Conservation (phyloP, 2,113 vertebrate genomes). For the Tamias sibiricus region DNA sequence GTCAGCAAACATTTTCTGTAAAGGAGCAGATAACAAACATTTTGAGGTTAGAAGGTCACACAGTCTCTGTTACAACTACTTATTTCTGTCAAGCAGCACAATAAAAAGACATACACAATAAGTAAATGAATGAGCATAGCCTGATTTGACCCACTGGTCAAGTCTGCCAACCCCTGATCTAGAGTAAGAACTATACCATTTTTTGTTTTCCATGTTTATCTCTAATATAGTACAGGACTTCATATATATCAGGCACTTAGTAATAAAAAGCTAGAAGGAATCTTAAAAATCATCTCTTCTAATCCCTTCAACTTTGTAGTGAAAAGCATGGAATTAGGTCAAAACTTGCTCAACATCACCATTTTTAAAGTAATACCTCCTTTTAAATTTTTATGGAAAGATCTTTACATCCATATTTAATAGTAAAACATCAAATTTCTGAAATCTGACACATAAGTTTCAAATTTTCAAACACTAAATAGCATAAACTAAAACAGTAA, state of each 20-base stretch:
- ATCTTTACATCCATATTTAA: constrained; percentile 38
- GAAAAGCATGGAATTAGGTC: constrained; percentile 21
- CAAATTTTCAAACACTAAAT: neutral
- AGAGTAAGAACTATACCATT: neutral
- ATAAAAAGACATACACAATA: constrained; percentile 15
- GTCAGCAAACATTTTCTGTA: neutral
- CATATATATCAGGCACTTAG: neutral
- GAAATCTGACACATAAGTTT: neutral
- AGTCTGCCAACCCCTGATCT: neutral
- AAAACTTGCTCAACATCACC: neutral
- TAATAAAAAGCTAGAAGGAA: constrained; percentile 3
- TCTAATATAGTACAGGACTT: neutral
- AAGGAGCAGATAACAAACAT: neutral
- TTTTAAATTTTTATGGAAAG: neutral
- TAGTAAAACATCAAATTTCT: constrained; percentile 13
- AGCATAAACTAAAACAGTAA: constrained; percentile 36
- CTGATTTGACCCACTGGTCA: neutral
- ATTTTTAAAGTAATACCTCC: neutral
- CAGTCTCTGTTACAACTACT: neutral
- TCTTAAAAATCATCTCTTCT: constrained; percentile 9
- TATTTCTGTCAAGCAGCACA: neutral
- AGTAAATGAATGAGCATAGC: neutral
- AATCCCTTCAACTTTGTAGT: constrained; percentile 21
- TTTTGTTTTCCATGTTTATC: constrained; percentile 13
- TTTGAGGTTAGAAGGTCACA: neutral